A percentile compares a stretch with the other conserved stretches of the same genome.
Evolutionary conservation across 2,797 vertebrate genomes (phyloP).

Genomic region (Synaphobranchus kaupii): DNA sequence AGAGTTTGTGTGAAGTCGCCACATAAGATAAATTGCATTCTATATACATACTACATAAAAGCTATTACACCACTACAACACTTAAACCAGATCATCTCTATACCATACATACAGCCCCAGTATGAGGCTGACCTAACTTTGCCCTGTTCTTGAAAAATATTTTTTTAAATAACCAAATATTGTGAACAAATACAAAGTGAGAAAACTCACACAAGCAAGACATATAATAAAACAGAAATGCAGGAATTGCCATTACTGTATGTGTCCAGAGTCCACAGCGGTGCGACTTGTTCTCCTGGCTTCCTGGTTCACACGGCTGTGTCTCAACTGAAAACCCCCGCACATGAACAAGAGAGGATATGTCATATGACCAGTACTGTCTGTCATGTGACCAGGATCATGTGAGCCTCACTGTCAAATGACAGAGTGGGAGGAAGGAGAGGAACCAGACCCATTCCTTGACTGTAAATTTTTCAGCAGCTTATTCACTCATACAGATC

Average conservation of each 20-base stretch:
- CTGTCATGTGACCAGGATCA: conserved; percentile 24
- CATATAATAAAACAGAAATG: not conserved
- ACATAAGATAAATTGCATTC: not conserved
- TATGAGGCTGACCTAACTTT: not conserved
- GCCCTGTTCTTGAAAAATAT: not conserved
- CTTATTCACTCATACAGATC: not conserved
- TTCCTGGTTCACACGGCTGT: not conserved
- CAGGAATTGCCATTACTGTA: not conserved
- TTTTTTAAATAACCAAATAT: not conserved
- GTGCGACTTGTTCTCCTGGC: not conserved
- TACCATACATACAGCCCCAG: not conserved
- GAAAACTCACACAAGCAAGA: not conserved
- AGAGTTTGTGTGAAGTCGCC: not conserved
- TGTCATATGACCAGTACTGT: conserved; percentile 24
- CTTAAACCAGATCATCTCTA: not conserved
- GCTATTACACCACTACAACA: not conserved
- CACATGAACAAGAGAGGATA: not conserved
- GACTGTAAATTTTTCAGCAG: not conserved
- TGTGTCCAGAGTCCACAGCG: not conserved
- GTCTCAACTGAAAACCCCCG: not conserved
- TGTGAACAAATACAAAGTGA: not conserved
- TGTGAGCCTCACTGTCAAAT: not conserved
- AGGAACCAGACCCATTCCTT: not conserved
- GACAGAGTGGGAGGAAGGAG: not conserved
- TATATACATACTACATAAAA: not conserved